Conservation (phyloP, 2,797 vertebrate species). For the Cygnus olor region DNA sequence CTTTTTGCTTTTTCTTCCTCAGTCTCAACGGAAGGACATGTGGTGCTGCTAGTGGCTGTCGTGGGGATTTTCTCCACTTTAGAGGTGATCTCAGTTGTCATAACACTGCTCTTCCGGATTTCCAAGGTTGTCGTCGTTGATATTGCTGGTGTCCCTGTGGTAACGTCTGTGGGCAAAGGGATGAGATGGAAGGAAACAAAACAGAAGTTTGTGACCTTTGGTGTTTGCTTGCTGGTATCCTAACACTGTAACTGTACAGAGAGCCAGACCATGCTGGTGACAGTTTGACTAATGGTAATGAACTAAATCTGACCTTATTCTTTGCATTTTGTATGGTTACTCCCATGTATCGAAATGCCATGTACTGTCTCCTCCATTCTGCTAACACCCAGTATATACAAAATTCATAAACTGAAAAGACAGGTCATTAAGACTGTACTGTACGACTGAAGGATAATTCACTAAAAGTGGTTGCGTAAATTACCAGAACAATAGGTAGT, state of each 20-base stretch:
- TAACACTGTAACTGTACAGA: not conserved
- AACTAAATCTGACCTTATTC: not conserved
- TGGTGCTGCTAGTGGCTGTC: constrained; percentile 73
- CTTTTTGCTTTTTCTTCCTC: constrained; percentile 94
- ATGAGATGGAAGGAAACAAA: not conserved
- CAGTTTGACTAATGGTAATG: not conserved
- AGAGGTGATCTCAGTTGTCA: constrained; percentile 78
- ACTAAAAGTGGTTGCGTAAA: not conserved
- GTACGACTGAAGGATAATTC: not conserved
- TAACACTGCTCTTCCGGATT: constrained; percentile 74
- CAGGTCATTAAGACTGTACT: not conserved
- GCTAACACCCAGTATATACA: not conserved
- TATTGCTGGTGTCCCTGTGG: constrained; percentile 76
- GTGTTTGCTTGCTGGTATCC: not conserved
- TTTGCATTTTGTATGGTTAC: not conserved
- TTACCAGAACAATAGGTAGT: not conserved
- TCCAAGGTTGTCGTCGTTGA: constrained; percentile 74
- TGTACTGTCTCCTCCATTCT: not conserved
- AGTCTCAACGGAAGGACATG: constrained; percentile 82
- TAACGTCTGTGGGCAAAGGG: constrained; percentile 76
- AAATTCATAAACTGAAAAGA: not conserved
- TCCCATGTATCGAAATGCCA: not conserved
- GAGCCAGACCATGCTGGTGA: not conserved
- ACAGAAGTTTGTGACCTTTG: not conserved
- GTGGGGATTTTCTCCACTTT: constrained; percentile 78